phyloP scores from a whole-genome alignment of 2,113 vertebrate species.

The Alligator sinensis region DNA sequence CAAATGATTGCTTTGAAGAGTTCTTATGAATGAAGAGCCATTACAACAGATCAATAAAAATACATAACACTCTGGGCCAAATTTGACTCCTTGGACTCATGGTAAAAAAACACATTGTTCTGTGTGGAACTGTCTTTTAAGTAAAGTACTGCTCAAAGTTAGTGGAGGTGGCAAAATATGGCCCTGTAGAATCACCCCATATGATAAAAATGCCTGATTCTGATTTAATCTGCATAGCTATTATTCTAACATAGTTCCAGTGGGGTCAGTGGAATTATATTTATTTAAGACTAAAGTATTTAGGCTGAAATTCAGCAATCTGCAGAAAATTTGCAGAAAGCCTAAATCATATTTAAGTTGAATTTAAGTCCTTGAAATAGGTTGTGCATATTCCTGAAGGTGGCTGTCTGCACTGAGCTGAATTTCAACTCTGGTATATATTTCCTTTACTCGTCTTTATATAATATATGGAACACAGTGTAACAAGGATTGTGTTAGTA shows the following conservation, averaged over 20 bases:
- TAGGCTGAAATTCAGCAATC: not conserved
- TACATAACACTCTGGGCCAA: not conserved
- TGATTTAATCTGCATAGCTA: not conserved
- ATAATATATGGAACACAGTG: not conserved
- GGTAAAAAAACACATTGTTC: not conserved
- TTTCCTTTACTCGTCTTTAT: not conserved
- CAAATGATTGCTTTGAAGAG: not conserved
- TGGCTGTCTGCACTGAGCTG: not conserved
- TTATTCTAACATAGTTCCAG: not conserved
- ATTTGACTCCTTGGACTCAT: not conserved
- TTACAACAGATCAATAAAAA: accelerated
- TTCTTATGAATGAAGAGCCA: accelerated
- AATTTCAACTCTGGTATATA: not conserved
- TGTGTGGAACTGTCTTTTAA: constrained; percentile 28
- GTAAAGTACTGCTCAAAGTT: not conserved
- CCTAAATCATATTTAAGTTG: not conserved
- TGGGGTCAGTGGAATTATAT: not conserved
- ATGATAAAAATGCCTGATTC: not conserved
- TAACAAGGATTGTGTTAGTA: not conserved
- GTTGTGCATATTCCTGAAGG: not conserved
- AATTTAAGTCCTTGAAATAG: not conserved
- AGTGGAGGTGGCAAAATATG: not conserved
- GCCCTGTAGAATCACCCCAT: not conserved
- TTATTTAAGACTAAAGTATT: not conserved
- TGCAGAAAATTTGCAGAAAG: not conserved